Percentiles rank a stretch among this genome's conserved stretches.
Evolutionary conservation across 2,888 invertebrate species (phyloP).

Genomic region (Acronicta alni): DNA sequence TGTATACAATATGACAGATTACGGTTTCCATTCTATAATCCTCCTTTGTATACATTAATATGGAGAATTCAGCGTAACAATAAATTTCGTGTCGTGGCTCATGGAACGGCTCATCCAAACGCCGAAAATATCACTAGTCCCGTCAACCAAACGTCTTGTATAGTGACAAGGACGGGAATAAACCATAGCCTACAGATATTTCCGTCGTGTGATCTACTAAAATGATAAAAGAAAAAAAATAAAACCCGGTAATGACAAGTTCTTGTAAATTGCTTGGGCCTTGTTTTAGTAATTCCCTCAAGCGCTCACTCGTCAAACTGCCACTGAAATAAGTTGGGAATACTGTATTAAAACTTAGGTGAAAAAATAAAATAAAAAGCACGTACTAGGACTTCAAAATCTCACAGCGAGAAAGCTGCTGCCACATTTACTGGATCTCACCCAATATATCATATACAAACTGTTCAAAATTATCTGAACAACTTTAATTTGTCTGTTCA

Average conservation of each 20-base stretch:
- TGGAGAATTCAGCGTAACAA: too few relatives aligned
- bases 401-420: too few relatives aligned
- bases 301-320: slow-evolving; percentile 71
- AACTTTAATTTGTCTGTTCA: too few relatives aligned
- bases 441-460: too few relatives aligned
- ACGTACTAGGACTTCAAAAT: too few relatives aligned
- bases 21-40: not conserved
- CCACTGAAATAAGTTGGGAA: slow-evolving; percentile 71
- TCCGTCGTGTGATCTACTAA: slow-evolving; percentile 27
- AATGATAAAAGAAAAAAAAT: slow-evolving; percentile 58
- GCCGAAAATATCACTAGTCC: slow-evolving; percentile 40
- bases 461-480: too few relatives aligned
- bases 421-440: too few relatives aligned
- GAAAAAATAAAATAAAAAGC: not conserved
- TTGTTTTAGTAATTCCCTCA: slow-evolving; percentile 66
- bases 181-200: slow-evolving; percentile 36
- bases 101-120: not conserved
- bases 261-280: slow-evolving; percentile 69
- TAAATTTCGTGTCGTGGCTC: not conserved
- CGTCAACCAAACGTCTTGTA: slow-evolving; percentile 4
- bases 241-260: slow-evolving; percentile 71
- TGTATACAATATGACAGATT: not conserved
- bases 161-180: slow-evolving; percentile 22
- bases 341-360: slow-evolving; percentile 7
- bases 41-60: too few relatives aligned